Evolutionary conservation across 92 coral and sea anemone species (phyloP).

Genomic region (Porites cylindrica): DNA sequence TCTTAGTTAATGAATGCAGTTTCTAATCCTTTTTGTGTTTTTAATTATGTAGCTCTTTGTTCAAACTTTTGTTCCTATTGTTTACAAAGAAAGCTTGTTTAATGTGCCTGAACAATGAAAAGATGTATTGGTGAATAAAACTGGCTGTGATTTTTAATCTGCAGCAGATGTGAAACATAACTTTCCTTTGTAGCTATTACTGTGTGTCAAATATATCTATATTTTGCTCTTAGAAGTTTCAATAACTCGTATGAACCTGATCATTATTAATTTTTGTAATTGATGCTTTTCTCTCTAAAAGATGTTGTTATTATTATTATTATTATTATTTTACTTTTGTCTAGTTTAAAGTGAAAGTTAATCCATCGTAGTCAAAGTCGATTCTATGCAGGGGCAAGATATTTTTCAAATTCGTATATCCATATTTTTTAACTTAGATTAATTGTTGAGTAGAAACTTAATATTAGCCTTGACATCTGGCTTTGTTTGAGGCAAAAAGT

Average conservation of each 20-base stretch:
- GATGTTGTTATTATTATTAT: too few species aligned
- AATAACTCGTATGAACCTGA: too few species aligned
- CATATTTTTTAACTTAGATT: too few species aligned
- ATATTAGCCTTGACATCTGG: background rate
- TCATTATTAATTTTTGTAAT: too few species aligned
- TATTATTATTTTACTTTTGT: too few species aligned
- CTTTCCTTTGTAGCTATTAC: background rate
- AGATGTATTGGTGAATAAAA: background rate
- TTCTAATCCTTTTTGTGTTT: conserved; percentile 26
- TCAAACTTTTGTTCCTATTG: conserved; percentile 9
- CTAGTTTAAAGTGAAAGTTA: too few species aligned
- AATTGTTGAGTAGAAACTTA: background rate
- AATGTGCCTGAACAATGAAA: background rate
- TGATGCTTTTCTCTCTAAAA: too few species aligned
- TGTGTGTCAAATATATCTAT: background rate
- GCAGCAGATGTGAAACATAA: too few species aligned
- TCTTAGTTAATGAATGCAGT: background rate
- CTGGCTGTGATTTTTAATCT: background rate
- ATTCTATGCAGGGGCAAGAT: background rate
- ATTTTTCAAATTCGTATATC: too few species aligned
- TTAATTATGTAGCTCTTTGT: conserved; percentile 36
- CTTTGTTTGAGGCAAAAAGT: background rate
- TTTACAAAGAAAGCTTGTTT: conserved; percentile 1
- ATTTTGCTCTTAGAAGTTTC: background rate
- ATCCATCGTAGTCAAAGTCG: too few species aligned